Evolutionary conservation across 2,797 vertebrate species (phyloP).

Genomic region (Anas flavirostris): DNA sequence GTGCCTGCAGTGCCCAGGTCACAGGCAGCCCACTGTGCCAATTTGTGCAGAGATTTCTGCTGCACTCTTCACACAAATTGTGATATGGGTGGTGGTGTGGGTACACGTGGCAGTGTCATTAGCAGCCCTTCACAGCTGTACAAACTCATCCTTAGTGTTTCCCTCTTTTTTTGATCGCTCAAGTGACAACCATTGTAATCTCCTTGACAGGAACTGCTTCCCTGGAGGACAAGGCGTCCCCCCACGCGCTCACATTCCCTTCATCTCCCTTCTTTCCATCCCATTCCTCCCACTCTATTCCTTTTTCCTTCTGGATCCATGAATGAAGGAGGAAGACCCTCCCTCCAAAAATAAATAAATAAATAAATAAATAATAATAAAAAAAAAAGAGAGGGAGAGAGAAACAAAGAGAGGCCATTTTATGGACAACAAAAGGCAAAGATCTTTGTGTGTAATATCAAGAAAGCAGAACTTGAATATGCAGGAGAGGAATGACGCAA

Average conservation of each 20-base stretch:
- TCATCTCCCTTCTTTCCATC: background rate
- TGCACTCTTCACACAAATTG: background rate
- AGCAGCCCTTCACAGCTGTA: slow-evolving; percentile 48
- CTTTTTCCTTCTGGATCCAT: slow-evolving; percentile 55
- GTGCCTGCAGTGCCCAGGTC: background rate
- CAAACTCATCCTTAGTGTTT: slow-evolving; percentile 29
- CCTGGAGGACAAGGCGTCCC: slow-evolving; percentile 45
- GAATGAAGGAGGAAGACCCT: slow-evolving; percentile 52
- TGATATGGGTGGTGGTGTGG: background rate
- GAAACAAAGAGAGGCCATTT: background rate
- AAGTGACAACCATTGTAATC: slow-evolving; percentile 82
- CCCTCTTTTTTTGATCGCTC: slow-evolving; percentile 78
- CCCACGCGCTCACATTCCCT: background rate
- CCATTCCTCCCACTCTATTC: background rate
- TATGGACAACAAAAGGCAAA: slow-evolving; percentile 5
- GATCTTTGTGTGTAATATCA: slow-evolving; percentile 30
- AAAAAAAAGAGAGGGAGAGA: background rate
- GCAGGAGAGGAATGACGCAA: background rate
- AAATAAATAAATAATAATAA: background rate
- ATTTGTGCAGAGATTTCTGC: background rate
- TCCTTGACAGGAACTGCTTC: slow-evolving; percentile 80
- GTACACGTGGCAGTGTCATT: background rate
- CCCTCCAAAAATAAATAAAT: too few species aligned
- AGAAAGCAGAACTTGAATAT: slow-evolving; percentile 52
- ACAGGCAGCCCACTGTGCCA: background rate